A percentile compares a stretch with the other conserved stretches of the same genome.
Conservation (phyloP, 2,113 vertebrate genomes). For the Anarrhichthys ocellatus region DNA sequence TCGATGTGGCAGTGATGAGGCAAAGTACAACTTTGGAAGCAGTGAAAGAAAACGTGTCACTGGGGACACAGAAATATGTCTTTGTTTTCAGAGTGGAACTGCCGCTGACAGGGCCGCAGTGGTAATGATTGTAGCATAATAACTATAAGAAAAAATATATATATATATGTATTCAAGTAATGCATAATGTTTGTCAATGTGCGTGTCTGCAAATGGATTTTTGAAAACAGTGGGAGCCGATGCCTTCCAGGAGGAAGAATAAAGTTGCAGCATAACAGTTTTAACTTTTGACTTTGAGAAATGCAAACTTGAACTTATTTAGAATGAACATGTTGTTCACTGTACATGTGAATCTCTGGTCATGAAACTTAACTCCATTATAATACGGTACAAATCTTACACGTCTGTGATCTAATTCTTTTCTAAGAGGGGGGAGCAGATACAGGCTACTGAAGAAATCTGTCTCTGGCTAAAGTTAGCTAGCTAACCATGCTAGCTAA, state of each 20-base stretch:
- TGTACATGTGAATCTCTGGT: too few species aligned
- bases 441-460: too few species aligned
- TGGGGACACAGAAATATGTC: slow-evolving; percentile 1
- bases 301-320: background rate
- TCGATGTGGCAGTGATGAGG: background rate
- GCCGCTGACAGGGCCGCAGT: slow-evolving; percentile 26
- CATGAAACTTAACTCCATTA: too few species aligned
- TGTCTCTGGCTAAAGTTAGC: too few species aligned
- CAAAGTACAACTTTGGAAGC: slow-evolving; percentile 22
- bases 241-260: background rate
- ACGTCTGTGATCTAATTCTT: too few species aligned
- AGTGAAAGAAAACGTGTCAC: slow-evolving; percentile 1
- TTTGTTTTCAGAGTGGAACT: slow-evolving; percentile 13
- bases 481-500: too few species aligned
- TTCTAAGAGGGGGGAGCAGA: too few species aligned
- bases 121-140: slow-evolving; percentile 16
- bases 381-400: background rate
- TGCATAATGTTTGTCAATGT: slow-evolving; percentile 20
- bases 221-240: background rate
- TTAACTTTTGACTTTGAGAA: background rate
- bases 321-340: background rate
- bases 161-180: background rate
- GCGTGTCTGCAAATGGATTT: slow-evolving; percentile 20
- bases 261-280: background rate
- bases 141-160: background rate